phyloP scores from a whole-genome alignment of 2,797 vertebrate species.

The Mionectes olivaceus region DNA sequence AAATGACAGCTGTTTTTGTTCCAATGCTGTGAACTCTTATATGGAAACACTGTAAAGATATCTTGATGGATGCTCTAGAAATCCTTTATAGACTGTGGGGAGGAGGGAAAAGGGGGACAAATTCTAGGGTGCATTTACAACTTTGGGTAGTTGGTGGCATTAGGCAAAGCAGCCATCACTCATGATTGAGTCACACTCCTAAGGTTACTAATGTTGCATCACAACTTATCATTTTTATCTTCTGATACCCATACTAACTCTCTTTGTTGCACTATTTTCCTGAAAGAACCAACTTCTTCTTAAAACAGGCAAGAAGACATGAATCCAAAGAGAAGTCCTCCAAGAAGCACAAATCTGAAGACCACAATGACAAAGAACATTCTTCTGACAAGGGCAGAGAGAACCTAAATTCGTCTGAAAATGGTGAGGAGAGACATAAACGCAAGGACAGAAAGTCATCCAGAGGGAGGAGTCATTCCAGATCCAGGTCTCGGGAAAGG shows the following conservation, averaged over 20 bases:
- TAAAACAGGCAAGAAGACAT: constrained; percentile 99
- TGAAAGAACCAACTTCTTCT: constrained; percentile 99
- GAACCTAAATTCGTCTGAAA: constrained; percentile 89
- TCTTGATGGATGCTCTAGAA: constrained; percentile 19
- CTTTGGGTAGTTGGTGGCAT: constrained; percentile 69
- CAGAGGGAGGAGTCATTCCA: constrained; percentile 89
- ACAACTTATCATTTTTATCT: constrained; percentile 83
- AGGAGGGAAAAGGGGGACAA: constrained; percentile 17
- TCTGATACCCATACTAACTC: constrained; percentile 97
- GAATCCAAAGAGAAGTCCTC: constrained; percentile 91
- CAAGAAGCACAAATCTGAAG: constrained; percentile 91
- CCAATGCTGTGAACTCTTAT: background rate
- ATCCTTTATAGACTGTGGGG: constrained; percentile 11
- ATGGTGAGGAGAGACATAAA: constrained; percentile 92
- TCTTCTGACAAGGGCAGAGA: constrained; percentile 88
- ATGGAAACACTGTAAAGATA: constrained; percentile 13
- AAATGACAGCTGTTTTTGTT: background rate
- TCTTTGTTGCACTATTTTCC: constrained; percentile 99
- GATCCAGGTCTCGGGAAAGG: constrained; percentile 94
- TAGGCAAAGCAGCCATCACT: constrained; percentile 68
- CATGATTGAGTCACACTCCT: constrained; percentile 75
- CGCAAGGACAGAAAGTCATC: constrained; percentile 90
- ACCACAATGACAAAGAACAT: constrained; percentile 87
- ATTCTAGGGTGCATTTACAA: constrained; percentile 32
- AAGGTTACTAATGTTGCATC: constrained; percentile 88